phyloP scores from a whole-genome alignment of 1,140 invertebrate genomes.

The Drosophila bocqueti region DNA sequence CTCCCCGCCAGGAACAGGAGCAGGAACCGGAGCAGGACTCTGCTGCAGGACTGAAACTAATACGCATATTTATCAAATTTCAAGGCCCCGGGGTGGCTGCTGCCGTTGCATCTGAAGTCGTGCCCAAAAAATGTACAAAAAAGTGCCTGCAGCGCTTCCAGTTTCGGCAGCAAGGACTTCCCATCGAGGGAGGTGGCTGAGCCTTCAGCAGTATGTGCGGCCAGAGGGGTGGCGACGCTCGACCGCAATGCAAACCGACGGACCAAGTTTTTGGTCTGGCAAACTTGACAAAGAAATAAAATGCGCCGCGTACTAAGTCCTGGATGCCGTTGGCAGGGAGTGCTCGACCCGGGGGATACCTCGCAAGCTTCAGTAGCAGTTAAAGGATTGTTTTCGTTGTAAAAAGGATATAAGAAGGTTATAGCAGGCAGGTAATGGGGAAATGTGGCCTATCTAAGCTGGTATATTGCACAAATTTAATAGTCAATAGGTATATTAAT shows the following conservation, averaged over 20 bases:
- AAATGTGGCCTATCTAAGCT: neutral
- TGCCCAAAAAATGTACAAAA: conserved; percentile 56
- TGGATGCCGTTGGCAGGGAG: neutral
- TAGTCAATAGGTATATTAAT: too few relatives aligned
- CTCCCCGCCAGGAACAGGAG: neutral
- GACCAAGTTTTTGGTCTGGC: conserved; percentile 68
- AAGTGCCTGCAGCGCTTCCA: conserved; percentile 62
- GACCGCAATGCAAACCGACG: conserved; percentile 72
- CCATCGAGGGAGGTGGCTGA: neutral
- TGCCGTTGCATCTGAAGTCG: conserved; percentile 16
- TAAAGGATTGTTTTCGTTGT: neutral
- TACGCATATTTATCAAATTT: conserved; percentile 84
- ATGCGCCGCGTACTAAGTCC: conserved; percentile 33
- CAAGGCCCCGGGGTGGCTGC: conserved; percentile 64
- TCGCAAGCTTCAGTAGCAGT: neutral
- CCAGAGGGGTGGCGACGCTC: neutral
- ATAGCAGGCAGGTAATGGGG: too few relatives aligned
- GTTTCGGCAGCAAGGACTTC: conserved; percentile 16
- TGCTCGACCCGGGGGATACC: conserved; percentile 11
- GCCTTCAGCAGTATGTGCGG: neutral
- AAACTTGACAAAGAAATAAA: conserved; percentile 65
- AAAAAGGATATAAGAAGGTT: neutral
- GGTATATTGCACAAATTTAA: neutral
- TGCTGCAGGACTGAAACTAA: conserved; percentile 65
- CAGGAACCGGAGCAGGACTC: conserved; percentile 12